These are phyloP conservation scores for Tribolium castaneum DNA, from an alignment of 1,140 invertebrate genomes.

Conservation along the genomic window DNA sequence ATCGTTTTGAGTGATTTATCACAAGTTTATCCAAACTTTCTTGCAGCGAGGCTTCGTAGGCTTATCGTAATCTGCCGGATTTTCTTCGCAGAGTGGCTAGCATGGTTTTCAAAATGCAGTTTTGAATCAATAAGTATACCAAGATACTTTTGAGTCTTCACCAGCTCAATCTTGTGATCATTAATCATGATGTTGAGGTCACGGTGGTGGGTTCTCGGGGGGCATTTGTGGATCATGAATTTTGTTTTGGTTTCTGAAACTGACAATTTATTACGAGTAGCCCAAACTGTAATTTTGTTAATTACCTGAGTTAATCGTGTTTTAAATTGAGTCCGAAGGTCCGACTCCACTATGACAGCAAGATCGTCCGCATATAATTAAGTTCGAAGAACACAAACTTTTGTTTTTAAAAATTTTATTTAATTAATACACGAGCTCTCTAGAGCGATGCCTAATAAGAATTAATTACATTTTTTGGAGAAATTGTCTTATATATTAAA, in stretches of 20 bases:
- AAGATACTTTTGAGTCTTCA: neutral
- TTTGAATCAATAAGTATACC: neutral
- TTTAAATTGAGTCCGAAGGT: neutral
- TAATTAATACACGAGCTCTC: no score
- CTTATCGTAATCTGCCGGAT: neutral
- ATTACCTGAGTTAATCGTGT: neutral
- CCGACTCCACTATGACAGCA: constrained; percentile 8
- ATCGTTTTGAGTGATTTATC: neutral
- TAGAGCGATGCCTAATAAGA: no score
- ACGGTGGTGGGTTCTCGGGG: neutral
- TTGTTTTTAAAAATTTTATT: no score
- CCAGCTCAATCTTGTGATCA: neutral
- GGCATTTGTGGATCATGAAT: neutral
- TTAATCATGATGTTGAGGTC: neutral
- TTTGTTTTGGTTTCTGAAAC: neutral
- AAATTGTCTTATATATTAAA: no score
- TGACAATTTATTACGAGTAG: neutral
- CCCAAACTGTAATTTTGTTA: neutral
- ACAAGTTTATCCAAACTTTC: neutral
- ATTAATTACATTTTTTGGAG: no score
- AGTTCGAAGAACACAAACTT: no score
- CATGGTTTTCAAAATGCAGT: neutral
- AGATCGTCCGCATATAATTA: neutral
- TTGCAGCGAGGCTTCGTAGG: neutral
- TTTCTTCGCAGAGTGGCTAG: neutral